Conservation (phyloP, 2,113 vertebrate genomes). For the Eurypyga helias region DNA sequence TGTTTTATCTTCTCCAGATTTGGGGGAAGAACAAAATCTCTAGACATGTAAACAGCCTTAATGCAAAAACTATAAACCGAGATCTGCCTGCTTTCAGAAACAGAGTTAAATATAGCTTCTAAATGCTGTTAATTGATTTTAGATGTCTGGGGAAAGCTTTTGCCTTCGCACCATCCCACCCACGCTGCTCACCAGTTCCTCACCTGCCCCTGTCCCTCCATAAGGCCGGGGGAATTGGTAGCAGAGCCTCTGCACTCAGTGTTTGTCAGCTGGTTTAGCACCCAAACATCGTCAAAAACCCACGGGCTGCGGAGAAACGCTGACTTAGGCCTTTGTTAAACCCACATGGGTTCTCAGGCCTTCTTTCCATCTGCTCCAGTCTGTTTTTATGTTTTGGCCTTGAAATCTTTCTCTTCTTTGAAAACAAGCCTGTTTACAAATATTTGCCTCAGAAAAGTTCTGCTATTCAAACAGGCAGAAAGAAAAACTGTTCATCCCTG, state of each 20-base stretch:
- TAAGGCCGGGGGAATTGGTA: background rate
- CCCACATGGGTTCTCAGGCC: background rate
- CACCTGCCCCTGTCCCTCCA: background rate
- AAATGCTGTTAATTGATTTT: constrained; percentile 51
- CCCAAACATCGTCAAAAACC: background rate
- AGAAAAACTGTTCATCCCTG: background rate
- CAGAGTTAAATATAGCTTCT: constrained; percentile 22
- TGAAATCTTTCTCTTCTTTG: background rate
- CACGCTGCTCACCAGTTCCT: background rate
- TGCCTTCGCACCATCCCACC: constrained; percentile 11
- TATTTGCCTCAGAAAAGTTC: background rate
- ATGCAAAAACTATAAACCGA: background rate
- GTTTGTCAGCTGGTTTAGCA: background rate
- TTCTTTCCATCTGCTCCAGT: background rate
- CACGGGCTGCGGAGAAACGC: background rate
- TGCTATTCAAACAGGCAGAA: background rate
- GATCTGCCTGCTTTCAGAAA: background rate
- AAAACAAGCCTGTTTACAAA: background rate
- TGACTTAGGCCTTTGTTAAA: background rate
- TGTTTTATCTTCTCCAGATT: background rate
- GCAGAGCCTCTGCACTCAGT: background rate
- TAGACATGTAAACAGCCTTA: constrained; percentile 1
- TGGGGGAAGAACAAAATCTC: background rate
- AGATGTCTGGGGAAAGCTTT: background rate
- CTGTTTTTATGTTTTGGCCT: background rate